Base-by-base conservation (phyloP, 2,113 vertebrate genomes). In the Asarcornis scutulata region DNA sequence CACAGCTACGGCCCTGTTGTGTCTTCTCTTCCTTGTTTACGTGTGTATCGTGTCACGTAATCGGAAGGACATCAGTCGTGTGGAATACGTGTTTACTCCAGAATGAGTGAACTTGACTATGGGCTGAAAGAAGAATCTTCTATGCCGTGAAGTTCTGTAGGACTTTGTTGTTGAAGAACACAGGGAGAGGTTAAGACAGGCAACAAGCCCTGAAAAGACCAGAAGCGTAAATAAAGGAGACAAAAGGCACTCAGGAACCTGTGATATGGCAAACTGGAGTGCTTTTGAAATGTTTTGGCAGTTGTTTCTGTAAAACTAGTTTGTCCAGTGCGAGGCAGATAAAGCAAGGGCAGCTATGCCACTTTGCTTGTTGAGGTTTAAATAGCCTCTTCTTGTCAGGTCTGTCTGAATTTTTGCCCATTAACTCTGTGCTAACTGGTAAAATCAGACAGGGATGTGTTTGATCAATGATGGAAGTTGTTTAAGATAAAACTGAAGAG, bases 21-120 rank as follows among this genome's bases (percentile, higher is more conserved):
- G 98, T 52, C 95, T 98, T 32, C 96, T 98, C 5, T 97, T 98
- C 48, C 97, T 99, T 7, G 81, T 98, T 32, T 98, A 98, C 75
- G n/a, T 96, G 44, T 97, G 88, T 7, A 5, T 88, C 4, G 59
- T 25, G 2, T 95, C 96, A 6, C 89, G 7, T n/a, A 89, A 86
- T 16, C 83, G 3, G 64, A 97, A 91, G 80, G 64, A 40, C 25
- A 26, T 86, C 21, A 69, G 74, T 81, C 95, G 1, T 0, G 53
- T 86, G 3, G 85, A 98, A 69, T 95, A 94, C 1, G 40, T 96
- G 1, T 94, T 97, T 84, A 86, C 96, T 83, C 93, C 94, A 26
- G 96, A 98, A 40, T 98, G 89, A 98, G 44, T 16, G 34, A 32
- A 31, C 62, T 53, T 68, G 2, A 26, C 29, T 36, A n/a, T 36